A percentile compares a stretch with the other conserved stretches of the same genome.
Conservation (phyloP, 1,140 invertebrate species). For the Catajapyx aquilonaris region DNA sequence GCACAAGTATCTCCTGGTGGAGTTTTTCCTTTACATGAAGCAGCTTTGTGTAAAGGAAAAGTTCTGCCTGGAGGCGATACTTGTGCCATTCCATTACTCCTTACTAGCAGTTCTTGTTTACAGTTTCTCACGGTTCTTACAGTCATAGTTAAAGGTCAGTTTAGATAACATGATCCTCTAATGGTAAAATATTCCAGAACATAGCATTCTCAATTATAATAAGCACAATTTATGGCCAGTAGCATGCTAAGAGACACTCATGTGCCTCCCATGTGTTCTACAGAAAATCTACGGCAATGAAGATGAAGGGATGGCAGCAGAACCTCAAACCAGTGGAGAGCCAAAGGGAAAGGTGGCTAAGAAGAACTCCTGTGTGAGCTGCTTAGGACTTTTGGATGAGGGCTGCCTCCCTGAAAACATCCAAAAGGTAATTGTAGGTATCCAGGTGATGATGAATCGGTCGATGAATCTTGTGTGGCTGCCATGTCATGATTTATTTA, state of each 20-base stretch:
- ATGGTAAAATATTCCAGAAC: background rate
- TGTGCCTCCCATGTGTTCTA: background rate
- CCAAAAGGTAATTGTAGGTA: background rate
- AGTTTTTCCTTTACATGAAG: too few relatives aligned
- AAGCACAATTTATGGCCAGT: background rate
- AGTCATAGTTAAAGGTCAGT: too few relatives aligned
- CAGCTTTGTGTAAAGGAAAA: too few relatives aligned
- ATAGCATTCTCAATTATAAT: background rate
- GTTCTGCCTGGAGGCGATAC: too few relatives aligned
- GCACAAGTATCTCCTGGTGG: too few relatives aligned
- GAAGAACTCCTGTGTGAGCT: background rate
- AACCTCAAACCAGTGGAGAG: background rate
- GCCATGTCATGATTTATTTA: background rate
- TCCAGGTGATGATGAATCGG: background rate
- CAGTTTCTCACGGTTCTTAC: too few relatives aligned
- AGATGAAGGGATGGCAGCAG: too few relatives aligned
- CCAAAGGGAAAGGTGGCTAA: background rate
- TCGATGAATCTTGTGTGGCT: background rate
- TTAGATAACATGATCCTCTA: background rate
- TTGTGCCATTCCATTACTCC: too few relatives aligned
- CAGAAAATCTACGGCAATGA: background rate
- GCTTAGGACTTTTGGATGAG: background rate
- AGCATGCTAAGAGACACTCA: background rate
- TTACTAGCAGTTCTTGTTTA: too few relatives aligned
- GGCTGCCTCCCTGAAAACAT: background rate